A percentile compares a stretch with the other conserved stretches of the same genome.
Conservation (phyloP, 2,888 invertebrate genomes). For the Drosophila melanocephala region DNA sequence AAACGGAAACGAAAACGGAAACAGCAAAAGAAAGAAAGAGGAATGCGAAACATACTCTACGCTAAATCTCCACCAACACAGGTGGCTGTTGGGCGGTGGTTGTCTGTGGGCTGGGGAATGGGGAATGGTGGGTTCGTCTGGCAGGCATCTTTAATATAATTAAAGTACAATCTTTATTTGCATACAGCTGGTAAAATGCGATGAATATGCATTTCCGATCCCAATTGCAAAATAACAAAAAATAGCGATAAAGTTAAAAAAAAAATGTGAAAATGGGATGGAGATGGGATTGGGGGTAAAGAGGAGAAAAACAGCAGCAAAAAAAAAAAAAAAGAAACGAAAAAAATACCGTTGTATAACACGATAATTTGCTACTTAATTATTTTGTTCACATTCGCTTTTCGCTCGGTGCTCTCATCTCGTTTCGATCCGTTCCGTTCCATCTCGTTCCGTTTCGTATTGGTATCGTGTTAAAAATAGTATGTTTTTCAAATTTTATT, state of each 20-base stretch:
- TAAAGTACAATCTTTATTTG: background rate
- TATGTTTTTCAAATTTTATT: slow-evolving; percentile 78
- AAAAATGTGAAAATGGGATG: background rate
- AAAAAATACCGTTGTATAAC: slow-evolving; percentile 76
- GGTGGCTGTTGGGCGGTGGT: slow-evolving; percentile 30
- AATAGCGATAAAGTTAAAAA: slow-evolving; percentile 7
- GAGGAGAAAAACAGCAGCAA: background rate
- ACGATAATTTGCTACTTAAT: slow-evolving; percentile 80
- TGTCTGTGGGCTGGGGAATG: background rate
- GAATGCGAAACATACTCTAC: background rate
- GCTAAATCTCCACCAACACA: slow-evolving; percentile 10
- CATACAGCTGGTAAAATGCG: background rate
- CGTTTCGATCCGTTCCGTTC: slow-evolving; percentile 51
- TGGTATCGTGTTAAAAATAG: slow-evolving; percentile 76
- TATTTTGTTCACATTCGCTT: slow-evolving; percentile 68
- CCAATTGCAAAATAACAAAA: background rate
- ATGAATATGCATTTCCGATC: background rate
- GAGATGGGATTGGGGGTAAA: background rate
- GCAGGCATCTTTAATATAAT: background rate
- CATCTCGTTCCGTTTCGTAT: slow-evolving; percentile 60
- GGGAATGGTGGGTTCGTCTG: background rate
- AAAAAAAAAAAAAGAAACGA: slow-evolving; percentile 23
- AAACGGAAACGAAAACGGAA: slow-evolving; percentile 45
- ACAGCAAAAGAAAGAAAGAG: background rate
- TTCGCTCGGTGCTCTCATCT: slow-evolving; percentile 24